Conservation (phyloP, 1,140 invertebrate genomes). For the Paraescarpia echinospica region DNA sequence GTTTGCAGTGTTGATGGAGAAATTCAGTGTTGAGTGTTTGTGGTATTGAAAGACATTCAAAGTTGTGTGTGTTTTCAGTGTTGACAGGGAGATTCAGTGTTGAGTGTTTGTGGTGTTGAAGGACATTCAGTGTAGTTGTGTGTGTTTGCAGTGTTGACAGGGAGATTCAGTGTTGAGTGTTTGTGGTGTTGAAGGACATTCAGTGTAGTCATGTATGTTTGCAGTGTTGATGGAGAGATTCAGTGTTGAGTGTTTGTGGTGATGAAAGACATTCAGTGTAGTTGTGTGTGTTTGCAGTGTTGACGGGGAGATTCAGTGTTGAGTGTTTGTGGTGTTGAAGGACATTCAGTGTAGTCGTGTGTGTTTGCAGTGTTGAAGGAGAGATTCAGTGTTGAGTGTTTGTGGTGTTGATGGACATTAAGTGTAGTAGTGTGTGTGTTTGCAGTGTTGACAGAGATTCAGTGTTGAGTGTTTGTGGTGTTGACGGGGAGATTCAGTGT, state of each 20-base stretch:
- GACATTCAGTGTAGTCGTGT: constrained; percentile 59
- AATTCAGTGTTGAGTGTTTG: too few relatives aligned
- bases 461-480: constrained; percentile 57
- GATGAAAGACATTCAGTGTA: constrained; percentile 49
- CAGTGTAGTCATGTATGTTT: constrained; percentile 4
- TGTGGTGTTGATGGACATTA: neutral
- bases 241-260: constrained; percentile 55
- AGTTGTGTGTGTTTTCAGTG: neutral
- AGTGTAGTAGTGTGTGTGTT: neutral
- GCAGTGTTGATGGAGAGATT: constrained; percentile 70
- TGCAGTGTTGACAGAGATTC: constrained; percentile 68
- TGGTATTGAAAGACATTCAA: neutral
- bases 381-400: neutral
- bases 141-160: neutral
- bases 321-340: constrained; percentile 65
- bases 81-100: neutral
- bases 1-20: too few relatives aligned
- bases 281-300: neutral
- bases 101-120: constrained; percentile 62
- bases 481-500: constrained; percentile 72
- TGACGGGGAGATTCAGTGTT: neutral
- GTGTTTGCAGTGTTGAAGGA: neutral
- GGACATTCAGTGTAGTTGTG: constrained; percentile 64
- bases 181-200: neutral
- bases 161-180: neutral